These are phyloP conservation scores for Pangasianodon hypophthalmus DNA, from an alignment of 2,113 vertebrate genomes.

Conservation along the genomic window DNA sequence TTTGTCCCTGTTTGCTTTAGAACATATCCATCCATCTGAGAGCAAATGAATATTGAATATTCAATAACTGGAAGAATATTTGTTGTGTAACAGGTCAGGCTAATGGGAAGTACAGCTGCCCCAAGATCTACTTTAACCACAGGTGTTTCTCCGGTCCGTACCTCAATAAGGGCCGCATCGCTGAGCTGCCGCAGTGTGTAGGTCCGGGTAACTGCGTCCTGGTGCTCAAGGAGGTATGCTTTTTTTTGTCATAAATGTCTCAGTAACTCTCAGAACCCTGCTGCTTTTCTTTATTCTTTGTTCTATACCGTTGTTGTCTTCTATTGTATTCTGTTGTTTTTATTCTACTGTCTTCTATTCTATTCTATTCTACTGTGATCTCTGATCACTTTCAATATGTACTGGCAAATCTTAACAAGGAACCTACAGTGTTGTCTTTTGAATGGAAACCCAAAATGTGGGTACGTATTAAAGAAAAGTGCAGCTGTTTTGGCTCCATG, in stretches of 20 bases:
- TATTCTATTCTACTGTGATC: not conserved
- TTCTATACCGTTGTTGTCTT: not conserved
- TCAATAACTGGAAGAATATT: not conserved
- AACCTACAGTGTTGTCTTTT: not conserved
- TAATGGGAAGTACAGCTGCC: conserved; percentile 94
- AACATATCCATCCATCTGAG: not conserved
- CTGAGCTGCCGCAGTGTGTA: conserved; percentile 95
- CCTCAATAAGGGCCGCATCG: conserved; percentile 96
- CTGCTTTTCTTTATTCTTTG: not conserved
- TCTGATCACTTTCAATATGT: not conserved
- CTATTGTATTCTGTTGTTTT: not conserved
- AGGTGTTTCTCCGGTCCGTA: conserved; percentile 98
- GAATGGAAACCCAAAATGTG: not conserved
- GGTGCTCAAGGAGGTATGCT: conserved; percentile 88
- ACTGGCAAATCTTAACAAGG: conserved; percentile 48
- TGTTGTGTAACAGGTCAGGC: conserved; percentile 65
- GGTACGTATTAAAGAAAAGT: not conserved
- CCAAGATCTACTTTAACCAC: conserved; percentile 99
- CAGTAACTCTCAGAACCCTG: not conserved
- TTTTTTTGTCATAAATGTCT: not conserved
- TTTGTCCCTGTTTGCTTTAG: not conserved
- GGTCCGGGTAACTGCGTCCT: conserved; percentile 95
- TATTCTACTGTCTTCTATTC: not conserved
- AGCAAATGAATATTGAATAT: too few species aligned
- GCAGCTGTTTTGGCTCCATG: not conserved